These are phyloP conservation scores for Siphlonurus alternatus DNA, from an alignment of 2,888 invertebrate species.

Conservation along the genomic window DNA sequence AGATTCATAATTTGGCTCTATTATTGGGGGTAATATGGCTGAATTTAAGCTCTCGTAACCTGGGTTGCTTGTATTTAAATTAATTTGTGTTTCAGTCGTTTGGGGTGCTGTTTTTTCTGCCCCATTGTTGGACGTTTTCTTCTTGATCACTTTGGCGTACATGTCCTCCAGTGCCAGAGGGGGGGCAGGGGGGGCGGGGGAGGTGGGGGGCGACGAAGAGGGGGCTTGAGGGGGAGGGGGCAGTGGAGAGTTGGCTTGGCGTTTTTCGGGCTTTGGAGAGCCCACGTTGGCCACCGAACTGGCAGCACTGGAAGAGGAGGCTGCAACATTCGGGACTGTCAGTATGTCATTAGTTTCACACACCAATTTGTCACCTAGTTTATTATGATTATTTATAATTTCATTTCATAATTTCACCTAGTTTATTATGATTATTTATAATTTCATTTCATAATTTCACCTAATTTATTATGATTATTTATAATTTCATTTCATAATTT, in stretches of 20 bases:
- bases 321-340: constrained; percentile 23
- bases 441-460: too few relatives aligned
- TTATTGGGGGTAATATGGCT: constrained; percentile 9
- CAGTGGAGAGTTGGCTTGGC: constrained; percentile 75
- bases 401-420: too few relatives aligned
- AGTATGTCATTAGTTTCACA: too few relatives aligned
- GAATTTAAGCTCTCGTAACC: constrained; percentile 18
- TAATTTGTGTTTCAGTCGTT: not conserved
- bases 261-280: constrained; percentile 77
- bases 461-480: too few relatives aligned
- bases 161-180: constrained; percentile 63
- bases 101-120: not conserved
- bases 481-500: too few relatives aligned
- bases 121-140: constrained; percentile 25
- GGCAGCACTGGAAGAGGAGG: constrained; percentile 53
- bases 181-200: constrained; percentile 12
- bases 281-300: constrained; percentile 58
- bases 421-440: too few relatives aligned
- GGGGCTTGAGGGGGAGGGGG: constrained; percentile 49
- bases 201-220: constrained; percentile 8
- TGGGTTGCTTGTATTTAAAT: constrained; percentile 17
- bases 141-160: constrained; percentile 76
- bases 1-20: constrained; percentile 59
- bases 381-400: too few relatives aligned
- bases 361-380: too few relatives aligned